Conservation (phyloP, 2,797 vertebrate species). For the Crenichthys baileyi region DNA sequence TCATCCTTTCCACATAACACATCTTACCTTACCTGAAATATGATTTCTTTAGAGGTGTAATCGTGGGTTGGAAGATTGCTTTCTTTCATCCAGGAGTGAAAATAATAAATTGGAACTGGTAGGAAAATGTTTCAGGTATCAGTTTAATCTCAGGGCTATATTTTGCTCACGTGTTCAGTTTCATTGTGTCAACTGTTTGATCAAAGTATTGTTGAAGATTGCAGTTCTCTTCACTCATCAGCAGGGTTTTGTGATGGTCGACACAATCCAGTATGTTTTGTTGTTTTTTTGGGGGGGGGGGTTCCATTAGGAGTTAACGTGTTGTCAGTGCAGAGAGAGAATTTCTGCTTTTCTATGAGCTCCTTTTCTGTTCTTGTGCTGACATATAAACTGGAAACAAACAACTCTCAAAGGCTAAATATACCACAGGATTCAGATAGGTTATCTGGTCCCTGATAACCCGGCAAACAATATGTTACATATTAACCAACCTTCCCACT, state of each 20-base stretch:
- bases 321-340: conserved; percentile 16
- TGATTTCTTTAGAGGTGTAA: conserved; percentile 73
- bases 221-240: conserved; percentile 61
- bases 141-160: conserved; percentile 58
- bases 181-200: conserved; percentile 66
- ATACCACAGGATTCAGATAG: conserved; percentile 60
- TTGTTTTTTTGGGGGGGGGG: too few species aligned
- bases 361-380: conserved; percentile 40
- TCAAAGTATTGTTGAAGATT: conserved; percentile 71
- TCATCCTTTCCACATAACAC: conserved; percentile 59
- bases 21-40: conserved; percentile 74
- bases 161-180: conserved; percentile 66
- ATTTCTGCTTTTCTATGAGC: conserved; percentile 29
- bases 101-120: conserved; percentile 72
- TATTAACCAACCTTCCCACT: conserved; percentile 69
- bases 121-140: conserved; percentile 68
- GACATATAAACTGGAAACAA: conserved; percentile 53
- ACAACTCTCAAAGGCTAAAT: conserved; percentile 53
- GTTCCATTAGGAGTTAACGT: conserved; percentile 41
- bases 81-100: conserved; percentile 76
- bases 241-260: conserved; percentile 46
- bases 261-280: conserved; percentile 53
- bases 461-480: conserved; percentile 62
- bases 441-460: conserved; percentile 65
- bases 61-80: conserved; percentile 75